A percentile compares a stretch with the other conserved stretches of the same genome.
phyloP scores from a whole-genome alignment of 2,888 invertebrate species.

The Andrena hattorfiana region DNA sequence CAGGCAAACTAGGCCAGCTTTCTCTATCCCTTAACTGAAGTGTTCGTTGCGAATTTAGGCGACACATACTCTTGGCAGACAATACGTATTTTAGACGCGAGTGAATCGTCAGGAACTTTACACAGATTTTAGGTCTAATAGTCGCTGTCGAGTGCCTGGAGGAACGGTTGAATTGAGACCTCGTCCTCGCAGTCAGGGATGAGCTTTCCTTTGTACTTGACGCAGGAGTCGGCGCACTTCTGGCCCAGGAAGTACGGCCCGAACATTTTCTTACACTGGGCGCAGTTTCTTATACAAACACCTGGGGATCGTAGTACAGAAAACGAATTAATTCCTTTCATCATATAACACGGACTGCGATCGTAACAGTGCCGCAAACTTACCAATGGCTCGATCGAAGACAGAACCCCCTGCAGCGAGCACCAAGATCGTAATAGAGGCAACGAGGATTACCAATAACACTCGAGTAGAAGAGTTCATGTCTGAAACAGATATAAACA shows the following conservation, averaged over 20 bases:
- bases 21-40: not conserved
- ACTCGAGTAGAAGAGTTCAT: slow-evolving; percentile 67
- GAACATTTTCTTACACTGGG: slow-evolving; percentile 95
- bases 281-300: slow-evolving; percentile 94
- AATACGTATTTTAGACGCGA: slow-evolving; percentile 17
- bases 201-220: slow-evolving; percentile 93
- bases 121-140: slow-evolving; percentile 54
- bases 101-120: slow-evolving; percentile 25
- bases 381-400: slow-evolving; percentile 60
- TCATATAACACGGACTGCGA: not conserved
- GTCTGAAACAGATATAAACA: slow-evolving; percentile 52
- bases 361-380: slow-evolving; percentile 3
- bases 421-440: slow-evolving; percentile 60
- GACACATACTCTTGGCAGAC: slow-evolving; percentile 15
- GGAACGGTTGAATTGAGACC: slow-evolving; percentile 92
- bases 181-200: slow-evolving; percentile 95
- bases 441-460: slow-evolving; percentile 65
- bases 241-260: slow-evolving; percentile 95
- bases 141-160: slow-evolving; percentile 86
- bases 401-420: slow-evolving; percentile 57
- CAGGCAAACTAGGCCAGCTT: slow-evolving; percentile 2
- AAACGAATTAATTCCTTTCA: not conserved
- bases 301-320: slow-evolving; percentile 81
- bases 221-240: slow-evolving; percentile 93
- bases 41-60: slow-evolving; percentile 14